These are phyloP conservation scores for Xyrichtys novacula DNA, from an alignment of 2,797 vertebrate species.

Conservation along the genomic window DNA sequence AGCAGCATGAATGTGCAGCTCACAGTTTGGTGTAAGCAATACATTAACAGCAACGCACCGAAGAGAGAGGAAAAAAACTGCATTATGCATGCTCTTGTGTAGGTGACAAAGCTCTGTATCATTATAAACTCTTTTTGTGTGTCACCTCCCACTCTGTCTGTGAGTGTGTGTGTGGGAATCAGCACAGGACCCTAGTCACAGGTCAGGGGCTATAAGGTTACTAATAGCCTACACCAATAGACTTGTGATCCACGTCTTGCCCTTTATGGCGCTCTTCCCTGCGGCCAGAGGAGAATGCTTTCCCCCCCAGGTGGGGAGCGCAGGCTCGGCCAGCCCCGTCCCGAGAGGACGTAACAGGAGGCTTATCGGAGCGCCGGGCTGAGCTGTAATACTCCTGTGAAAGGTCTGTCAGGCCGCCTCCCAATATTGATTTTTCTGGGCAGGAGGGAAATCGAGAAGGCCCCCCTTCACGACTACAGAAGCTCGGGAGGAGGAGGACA, in stretches of 20 bases:
- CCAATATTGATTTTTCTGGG: slow-evolving; percentile 85
- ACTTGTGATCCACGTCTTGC: slow-evolving; percentile 80
- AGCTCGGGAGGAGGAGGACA: slow-evolving; percentile 49
- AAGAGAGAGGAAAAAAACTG: slow-evolving; percentile 46
- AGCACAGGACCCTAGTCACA: slow-evolving; percentile 85
- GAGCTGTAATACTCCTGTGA: slow-evolving; percentile 90
- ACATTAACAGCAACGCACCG: slow-evolving; percentile 63
- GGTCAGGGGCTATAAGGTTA: slow-evolving; percentile 87
- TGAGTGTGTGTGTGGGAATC: slow-evolving; percentile 83
- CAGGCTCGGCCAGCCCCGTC: slow-evolving; percentile 80
- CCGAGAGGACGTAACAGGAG: slow-evolving; percentile 85
- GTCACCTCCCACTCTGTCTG: slow-evolving; percentile 43
- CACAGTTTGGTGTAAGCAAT: slow-evolving; percentile 48
- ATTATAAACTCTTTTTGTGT: slow-evolving; percentile 71
- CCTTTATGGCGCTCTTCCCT: slow-evolving; percentile 84
- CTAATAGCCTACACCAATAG: slow-evolving; percentile 86
- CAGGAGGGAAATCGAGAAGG: slow-evolving; percentile 81
- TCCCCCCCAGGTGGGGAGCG: slow-evolving; percentile 79
- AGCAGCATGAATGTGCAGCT: slow-evolving; percentile 36
- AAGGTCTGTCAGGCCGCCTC: slow-evolving; percentile 85
- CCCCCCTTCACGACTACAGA: slow-evolving; percentile 63
- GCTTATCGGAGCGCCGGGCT: slow-evolving; percentile 85
- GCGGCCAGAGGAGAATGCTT: slow-evolving; percentile 82
- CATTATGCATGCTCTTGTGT: slow-evolving; percentile 66
- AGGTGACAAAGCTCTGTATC: slow-evolving; percentile 76